phyloP scores from a whole-genome alignment of 1,140 invertebrate species.

The Euura lappo region DNA sequence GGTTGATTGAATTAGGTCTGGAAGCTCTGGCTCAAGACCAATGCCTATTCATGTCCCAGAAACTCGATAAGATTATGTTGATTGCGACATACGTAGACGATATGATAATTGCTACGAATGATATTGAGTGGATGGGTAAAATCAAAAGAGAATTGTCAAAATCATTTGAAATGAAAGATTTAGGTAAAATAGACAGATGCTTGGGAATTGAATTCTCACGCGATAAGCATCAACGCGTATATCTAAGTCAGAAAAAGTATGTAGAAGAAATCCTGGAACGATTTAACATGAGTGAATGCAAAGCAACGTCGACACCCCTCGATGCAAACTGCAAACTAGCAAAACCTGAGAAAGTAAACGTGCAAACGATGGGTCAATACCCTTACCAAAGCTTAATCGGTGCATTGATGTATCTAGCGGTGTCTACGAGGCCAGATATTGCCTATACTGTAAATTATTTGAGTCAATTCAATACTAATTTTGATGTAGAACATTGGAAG shows the following conservation, averaged over 20 bases:
- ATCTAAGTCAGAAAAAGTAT: conserved; percentile 22
- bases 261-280: conserved; percentile 15
- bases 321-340: conserved; percentile 23
- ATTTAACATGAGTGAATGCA: conserved; percentile 28
- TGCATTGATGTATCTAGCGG: conserved; percentile 40
- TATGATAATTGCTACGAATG: conserved; percentile 17
- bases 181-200: conserved; percentile 14
- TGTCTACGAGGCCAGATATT: conserved; percentile 42
- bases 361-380: conserved; percentile 8
- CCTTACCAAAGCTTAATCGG: conserved; percentile 49
- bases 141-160: conserved; percentile 18
- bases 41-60: background rate
- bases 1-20: background rate
- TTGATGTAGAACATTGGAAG: no score
- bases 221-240: conserved; percentile 11
- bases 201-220: conserved; percentile 21
- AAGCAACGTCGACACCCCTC: conserved; percentile 34
- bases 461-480: no score
- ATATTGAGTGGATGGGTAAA: conserved; percentile 11
- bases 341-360: conserved; percentile 19
- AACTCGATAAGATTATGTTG: conserved; percentile 3
- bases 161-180: conserved; percentile 25
- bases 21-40: background rate
- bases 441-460: no score
- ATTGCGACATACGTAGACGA: conserved; percentile 26